Evolutionary conservation across 2,113 vertebrate species (phyloP), one percentile per base, ranked within the genome.

Genomic region (Phainopepla nitens): DNA sequence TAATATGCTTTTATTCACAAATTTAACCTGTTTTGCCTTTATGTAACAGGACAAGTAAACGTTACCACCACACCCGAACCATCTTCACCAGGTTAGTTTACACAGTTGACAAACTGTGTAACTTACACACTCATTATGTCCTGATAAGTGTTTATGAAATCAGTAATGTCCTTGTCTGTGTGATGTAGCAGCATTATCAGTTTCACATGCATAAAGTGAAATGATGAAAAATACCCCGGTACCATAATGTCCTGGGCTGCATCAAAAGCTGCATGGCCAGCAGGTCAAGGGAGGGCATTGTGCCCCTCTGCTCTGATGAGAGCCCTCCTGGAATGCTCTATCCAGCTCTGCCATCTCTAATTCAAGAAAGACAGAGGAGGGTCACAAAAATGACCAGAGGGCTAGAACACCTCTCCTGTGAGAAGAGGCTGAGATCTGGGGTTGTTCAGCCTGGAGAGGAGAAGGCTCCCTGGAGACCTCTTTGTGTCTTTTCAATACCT

Each of bases 21-120:
- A 41, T 11, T 45, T 87, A 80, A 93, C 12, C 24, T 78, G 15
- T 75, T 93, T 41, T 94, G 36, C 53, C 36, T 92, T 81, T 87
- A 61, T 45, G 27, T 19, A 81, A 17, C 72, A 96, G 96, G 79
- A 88, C 10, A 57, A 20, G 44, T 73, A 77, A 82, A 16, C 0
- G 3, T 12, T 41, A 81, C 19, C 36, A 73, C 60, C 29, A 64
- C 76, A 56, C 72, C 80, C 4, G 69, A 68, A 73, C 76, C 36
- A 33, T 44, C 94, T 77, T 39, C 83, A 81, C 75, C 82, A 96
- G 93, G 96, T 97, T 49, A 93, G 96, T 97, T 82, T 53, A 50
- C 1, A 0, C 17, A 77, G 64, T 5, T 83, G 33, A 66, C 31
- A 41, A 57, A 65, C 13, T 56, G 56, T 44, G 39, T 65, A 35